Conservation (phyloP, 2,113 vertebrate species). For the Corythornis cristatus region DNA sequence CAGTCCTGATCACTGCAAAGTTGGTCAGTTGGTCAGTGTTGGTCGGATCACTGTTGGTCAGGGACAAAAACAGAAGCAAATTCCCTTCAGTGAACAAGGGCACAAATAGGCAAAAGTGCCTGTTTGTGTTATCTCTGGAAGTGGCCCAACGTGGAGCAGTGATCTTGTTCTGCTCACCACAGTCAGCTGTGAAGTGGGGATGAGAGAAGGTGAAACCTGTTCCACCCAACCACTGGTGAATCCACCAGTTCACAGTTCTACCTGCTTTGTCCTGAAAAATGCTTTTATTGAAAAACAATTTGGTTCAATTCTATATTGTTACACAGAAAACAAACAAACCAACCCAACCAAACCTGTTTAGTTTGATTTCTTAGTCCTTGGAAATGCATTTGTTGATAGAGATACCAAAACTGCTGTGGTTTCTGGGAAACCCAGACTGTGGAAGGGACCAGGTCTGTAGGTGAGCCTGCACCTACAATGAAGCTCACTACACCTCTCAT, state of each 20-base stretch:
- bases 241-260: not conserved
- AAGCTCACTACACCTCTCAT: too few relatives aligned
- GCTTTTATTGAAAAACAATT: accelerated
- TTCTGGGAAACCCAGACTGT: not conserved
- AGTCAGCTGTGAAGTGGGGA: not conserved
- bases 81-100: not conserved
- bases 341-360: not conserved
- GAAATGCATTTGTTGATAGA: not conserved
- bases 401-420: not conserved
- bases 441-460: not conserved
- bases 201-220: not conserved
- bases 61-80: not conserved
- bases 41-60: not conserved
- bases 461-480: too few relatives aligned
- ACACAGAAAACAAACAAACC: not conserved
- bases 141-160: not conserved
- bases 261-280: not conserved
- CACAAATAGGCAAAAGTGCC: not conserved
- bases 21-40: not conserved
- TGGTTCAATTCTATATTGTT: not conserved
- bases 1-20: not conserved
- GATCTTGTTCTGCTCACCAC: not conserved
- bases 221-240: not conserved
- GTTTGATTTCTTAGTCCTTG: not conserved
- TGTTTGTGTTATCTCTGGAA: not conserved